phyloP scores from a whole-genome alignment of 1,140 invertebrate genomes.

The Formica selysi region DNA sequence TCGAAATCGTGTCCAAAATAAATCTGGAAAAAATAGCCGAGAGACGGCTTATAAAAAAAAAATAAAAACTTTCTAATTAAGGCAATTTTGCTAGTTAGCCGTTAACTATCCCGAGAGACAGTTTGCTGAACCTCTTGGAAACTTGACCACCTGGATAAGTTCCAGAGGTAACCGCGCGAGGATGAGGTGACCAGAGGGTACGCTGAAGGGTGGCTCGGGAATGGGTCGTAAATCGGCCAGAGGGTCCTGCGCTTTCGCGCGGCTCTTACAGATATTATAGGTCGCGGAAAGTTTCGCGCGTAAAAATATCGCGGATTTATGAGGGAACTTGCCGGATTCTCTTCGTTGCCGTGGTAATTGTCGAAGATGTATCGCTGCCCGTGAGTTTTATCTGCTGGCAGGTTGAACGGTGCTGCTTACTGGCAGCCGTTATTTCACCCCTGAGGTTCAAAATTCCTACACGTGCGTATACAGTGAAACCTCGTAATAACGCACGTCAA shows the following conservation, averaged over 20 bases:
- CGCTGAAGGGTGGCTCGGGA: slow-evolving; percentile 3
- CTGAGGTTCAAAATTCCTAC: slow-evolving; percentile 49
- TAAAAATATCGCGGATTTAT: slow-evolving; percentile 83
- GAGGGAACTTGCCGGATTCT: slow-evolving; percentile 77
- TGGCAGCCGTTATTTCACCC: slow-evolving; percentile 37
- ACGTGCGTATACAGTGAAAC: slow-evolving; percentile 15
- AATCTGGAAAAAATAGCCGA: slow-evolving; percentile 17
- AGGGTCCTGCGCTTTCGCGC: slow-evolving; percentile 62
- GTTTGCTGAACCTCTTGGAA: slow-evolving; percentile 70
- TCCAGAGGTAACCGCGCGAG: slow-evolving; percentile 62
- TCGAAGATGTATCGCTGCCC: slow-evolving; percentile 78
- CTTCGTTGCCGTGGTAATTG: slow-evolving; percentile 79
- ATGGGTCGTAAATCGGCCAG: slow-evolving; percentile 68
- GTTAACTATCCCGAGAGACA: slow-evolving; percentile 56
- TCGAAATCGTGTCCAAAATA: slow-evolving; percentile 38
- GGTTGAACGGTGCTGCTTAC: slow-evolving; percentile 36
- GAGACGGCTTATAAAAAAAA: background rate
- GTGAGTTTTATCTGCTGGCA: slow-evolving; percentile 68
- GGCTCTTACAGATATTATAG: slow-evolving; percentile 79
- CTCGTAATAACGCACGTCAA: background rate
- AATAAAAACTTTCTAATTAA: slow-evolving; percentile 60
- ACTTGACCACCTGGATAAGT: slow-evolving; percentile 72
- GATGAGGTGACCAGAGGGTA: slow-evolving; percentile 50
- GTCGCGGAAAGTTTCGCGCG: slow-evolving; percentile 79
- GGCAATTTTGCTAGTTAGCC: slow-evolving; percentile 58